Evolutionary conservation across 2,888 invertebrate genomes (phyloP), one percentile per base, ranked within the genome.

Genomic region (Drosophila picticornis): DNA sequence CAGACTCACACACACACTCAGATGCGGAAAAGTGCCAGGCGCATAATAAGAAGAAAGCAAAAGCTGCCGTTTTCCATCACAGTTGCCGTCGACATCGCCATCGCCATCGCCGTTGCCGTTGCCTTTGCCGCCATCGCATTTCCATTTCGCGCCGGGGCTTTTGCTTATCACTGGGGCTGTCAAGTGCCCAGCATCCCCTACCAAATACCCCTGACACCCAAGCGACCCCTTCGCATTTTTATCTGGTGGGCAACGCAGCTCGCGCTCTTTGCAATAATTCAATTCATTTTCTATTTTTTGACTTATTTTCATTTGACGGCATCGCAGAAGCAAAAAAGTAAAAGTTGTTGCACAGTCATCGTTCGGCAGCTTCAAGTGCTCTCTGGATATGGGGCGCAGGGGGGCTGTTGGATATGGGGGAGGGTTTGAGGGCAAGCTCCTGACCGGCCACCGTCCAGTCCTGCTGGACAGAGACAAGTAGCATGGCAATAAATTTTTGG

Each of bases 261-360:
- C 71, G 74, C 77, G 80, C 86, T 90, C 83, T 90, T 83, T 84
- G 90, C 90, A 91, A 91, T 91, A 91, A 91, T 91, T 91, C 91
- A 91, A 91, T 91, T 91, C 91, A 91, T 91, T 91, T 90, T 91
- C 91, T 91, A 91, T 91, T 91, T 91, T 90, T 91, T 77, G 72
- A 77, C 80, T 84, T 83, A 77, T 80, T 88, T 83, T 80, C 66
- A 62, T 83, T 80, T 85, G 90, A 80, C 83, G 75, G 84, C 74
- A 67, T 67, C 69, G 71, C 73, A 66, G 68, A 73, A 88, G 77
- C 67, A 77, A 68, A 75, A 60, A 63, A 75, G 73, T 66, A 85
- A 83, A 83, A 81, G 75, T 77, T 83, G 77, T 70, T 70, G 86
- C 86, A 81, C 53, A 81, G 65, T 77, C 78, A 81, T 59, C 77